Evolutionary conservation across 2,113 vertebrate genomes (phyloP).

Genomic region (Saguinus imperator): DNA sequence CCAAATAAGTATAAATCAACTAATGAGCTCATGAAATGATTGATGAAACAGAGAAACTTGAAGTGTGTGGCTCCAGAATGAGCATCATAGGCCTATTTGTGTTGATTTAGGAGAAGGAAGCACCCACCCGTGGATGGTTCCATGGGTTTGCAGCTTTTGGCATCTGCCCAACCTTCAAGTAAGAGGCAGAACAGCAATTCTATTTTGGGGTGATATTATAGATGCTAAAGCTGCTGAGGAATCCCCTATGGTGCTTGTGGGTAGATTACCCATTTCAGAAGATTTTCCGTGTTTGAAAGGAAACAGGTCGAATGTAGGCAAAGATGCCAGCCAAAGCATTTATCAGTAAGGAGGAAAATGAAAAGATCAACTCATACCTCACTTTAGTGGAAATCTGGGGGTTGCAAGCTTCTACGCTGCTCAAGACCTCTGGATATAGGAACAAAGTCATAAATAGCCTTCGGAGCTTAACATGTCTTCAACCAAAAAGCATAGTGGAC

Average conservation of each 20-base stretch:
- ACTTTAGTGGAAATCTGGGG: neutral
- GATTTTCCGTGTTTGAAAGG: neutral
- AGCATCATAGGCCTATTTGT: neutral
- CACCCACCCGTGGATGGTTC: neutral
- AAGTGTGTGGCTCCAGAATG: neutral
- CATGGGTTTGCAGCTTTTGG: neutral
- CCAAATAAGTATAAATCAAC: neutral
- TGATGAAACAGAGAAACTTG: neutral
- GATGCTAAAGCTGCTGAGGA: neutral
- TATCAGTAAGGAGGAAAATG: neutral
- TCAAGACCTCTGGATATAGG: neutral
- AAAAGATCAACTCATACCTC: neutral
- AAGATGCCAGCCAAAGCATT: neutral
- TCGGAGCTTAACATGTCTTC: neutral
- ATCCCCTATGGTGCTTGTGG: neutral
- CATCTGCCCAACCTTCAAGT: neutral
- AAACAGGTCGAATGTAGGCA: neutral
- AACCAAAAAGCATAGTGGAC: neutral
- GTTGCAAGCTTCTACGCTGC: neutral
- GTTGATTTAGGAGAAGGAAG: neutral
- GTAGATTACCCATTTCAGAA: neutral
- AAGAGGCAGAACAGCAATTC: neutral
- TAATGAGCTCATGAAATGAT: neutral
- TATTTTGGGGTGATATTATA: neutral
- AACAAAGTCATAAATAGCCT: neutral